phyloP scores from a whole-genome alignment of 2,888 invertebrate genomes.

The Eretmocerus hayati region DNA sequence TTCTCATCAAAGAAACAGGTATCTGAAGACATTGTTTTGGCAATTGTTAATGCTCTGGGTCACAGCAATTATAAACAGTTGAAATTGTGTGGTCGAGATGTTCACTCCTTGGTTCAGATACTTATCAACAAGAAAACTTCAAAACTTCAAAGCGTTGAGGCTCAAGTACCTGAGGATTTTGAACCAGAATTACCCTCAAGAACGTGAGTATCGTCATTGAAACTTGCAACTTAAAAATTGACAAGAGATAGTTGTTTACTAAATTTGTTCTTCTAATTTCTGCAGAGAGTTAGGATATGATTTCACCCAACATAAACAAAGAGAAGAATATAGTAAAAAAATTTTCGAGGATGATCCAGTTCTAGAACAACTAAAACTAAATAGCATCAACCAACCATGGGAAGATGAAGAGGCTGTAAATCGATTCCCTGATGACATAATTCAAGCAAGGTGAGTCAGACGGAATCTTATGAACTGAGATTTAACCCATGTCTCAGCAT shows the following conservation, averaged over 20 bases:
- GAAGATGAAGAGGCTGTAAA: constrained; percentile 19
- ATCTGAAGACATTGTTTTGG: constrained; percentile 20
- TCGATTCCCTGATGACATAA: constrained; percentile 22
- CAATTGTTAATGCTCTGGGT: constrained; percentile 26
- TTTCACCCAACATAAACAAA: constrained; percentile 33
- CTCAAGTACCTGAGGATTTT: constrained; percentile 17
- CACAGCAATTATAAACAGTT: constrained; percentile 26
- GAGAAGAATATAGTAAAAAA: constrained; percentile 29
- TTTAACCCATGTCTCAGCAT: too few species aligned
- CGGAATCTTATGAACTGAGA: constrained; percentile 3
- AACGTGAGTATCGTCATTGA: constrained; percentile 23
- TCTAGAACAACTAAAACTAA: constrained; percentile 30
- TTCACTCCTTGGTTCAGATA: constrained; percentile 33
- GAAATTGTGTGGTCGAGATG: constrained; percentile 32
- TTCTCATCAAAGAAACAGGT: constrained; percentile 31
- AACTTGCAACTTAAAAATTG: not conserved
- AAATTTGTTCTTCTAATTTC: constrained; percentile 9
- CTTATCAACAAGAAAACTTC: constrained; percentile 27
- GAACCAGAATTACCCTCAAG: constrained; percentile 21
- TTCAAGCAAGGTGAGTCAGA: constrained; percentile 30
- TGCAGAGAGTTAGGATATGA: constrained; percentile 34
- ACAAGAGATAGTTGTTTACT: not conserved
- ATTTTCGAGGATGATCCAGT: constrained; percentile 33
- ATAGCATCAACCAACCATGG: constrained; percentile 25
- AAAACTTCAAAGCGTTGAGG: constrained; percentile 11